Evolutionary conservation across 2,888 invertebrate species (phyloP), one percentile per base, ranked within the genome.

Genomic region (Hirtodrosophila histrioides): DNA sequence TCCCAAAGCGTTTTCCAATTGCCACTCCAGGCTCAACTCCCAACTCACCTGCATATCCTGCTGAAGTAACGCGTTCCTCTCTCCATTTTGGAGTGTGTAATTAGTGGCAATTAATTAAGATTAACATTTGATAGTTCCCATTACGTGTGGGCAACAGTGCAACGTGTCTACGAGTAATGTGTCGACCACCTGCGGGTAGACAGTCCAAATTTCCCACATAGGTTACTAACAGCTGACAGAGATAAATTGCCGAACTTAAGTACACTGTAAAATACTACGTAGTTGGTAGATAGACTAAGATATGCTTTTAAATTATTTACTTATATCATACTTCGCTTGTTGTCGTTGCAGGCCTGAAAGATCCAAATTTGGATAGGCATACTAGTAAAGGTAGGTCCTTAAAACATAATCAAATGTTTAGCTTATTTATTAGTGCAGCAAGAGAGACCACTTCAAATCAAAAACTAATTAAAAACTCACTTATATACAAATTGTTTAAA

Each of bases 101-200:
- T 91, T 90, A 90, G 88, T 88, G 72, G 86, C 88, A 89, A 90
- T 90, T 91, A 89, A 91, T 90, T 91, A 88, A 88, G 89, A 89
- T 91, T 89, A 91, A 89, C 89, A 88, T 88, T 88, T 89, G 90
- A 89, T 89, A 89, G 88, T 62, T 78, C 41, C 48, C 46, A 56
- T 54, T 58, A 58, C 44, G 27, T 43, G 61, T 37, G 63, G 36
- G 54, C 37, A 46, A 37, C 37, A 11, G 10, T 51, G 48, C 61
- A 54, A 55, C 37, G 27, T 56, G 49, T 56, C 27, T 8, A 4
- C 43, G 17, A 44, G 39, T 40, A 40, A 57, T 49, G 56, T 64
- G 57, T 23, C 61, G 45, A 54, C 24, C 43, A 50, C n/a, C 29
- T 31, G 31, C 43, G 37, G 9, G 36, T 43, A 50, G 57, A 56